Base-by-base conservation (phyloP, 1,140 invertebrate species). In the Leptopilina boulardi region DNA sequence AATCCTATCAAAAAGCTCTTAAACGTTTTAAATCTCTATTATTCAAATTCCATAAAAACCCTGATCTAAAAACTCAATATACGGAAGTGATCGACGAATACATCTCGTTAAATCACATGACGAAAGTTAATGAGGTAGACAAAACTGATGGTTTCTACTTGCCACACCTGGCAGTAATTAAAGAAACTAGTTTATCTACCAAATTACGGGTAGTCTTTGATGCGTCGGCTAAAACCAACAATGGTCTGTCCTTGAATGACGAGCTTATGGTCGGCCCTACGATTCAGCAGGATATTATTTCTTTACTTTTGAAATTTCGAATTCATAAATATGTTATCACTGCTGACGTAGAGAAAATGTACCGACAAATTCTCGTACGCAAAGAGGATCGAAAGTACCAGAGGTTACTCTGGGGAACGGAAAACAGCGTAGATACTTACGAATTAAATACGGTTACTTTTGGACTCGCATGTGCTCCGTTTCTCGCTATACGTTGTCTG, bases 261-360 rank as follows among this genome's bases (percentile, higher is more conserved):
- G 56, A 71, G 26, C 30, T 78, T 26, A 75, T 75, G 66, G 56
- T 73, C 2, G 70, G 71, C 34, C 51, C 77, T 0, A 71, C 70
- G 4, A 71, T 76, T 18, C 74, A 79, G 15, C 73, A 89, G 85
- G 78, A 79, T 15, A 2, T 79, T 1, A 41, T 75, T 11, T 18
- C 42, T 15, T 75, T 78, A 23, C 38, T 78, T 18, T 11, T 78
- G 15, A 19, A 73, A 41, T 72, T 78, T 75, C 66, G 87, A 47
- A 78, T 70, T 34, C 78, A 83, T 78, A 23, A 76, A 47, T 75
- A 84, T 72, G 88, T 86, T 1, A 15, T 75, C 19, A 75, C 15
- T n/a, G 87, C 84, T 0, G 90, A 91, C 76, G 87, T 91, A 11
- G 77, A 81, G 19, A 90, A 91, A 80, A 91, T 91, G 88, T 90